These are phyloP conservation scores for Oscheius sp. DNA, from an alignment of 2,888 invertebrate genomes.

Conservation along the genomic window DNA sequence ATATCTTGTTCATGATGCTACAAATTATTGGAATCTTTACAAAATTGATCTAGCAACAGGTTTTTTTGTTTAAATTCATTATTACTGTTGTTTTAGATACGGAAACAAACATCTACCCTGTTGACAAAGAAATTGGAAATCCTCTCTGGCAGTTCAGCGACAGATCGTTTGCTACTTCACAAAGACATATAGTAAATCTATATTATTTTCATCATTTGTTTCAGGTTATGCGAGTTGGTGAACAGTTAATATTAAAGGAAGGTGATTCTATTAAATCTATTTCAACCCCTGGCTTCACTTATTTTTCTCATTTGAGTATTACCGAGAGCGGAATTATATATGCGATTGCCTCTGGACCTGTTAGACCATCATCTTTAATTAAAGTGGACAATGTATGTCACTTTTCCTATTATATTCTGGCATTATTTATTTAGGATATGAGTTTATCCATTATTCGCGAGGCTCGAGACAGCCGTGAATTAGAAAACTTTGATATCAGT, in stretches of 20 bases:
- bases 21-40: slow-evolving; percentile 73
- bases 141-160: slow-evolving; percentile 57
- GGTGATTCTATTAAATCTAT: slow-evolving; percentile 20
- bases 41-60: slow-evolving; percentile 50
- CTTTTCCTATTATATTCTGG: background rate
- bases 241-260: background rate
- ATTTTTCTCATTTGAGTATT: slow-evolving; percentile 39
- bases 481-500: slow-evolving; percentile 68
- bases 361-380: slow-evolving; percentile 66
- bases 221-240: slow-evolving; percentile 16
- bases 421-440: background rate
- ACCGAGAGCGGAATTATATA: slow-evolving; percentile 55
- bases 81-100: background rate
- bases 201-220: background rate
- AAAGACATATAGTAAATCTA: background rate
- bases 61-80: too few relatives aligned
- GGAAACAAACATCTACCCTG: slow-evolving; percentile 42
- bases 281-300: slow-evolving; percentile 45
- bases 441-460: slow-evolving; percentile 35
- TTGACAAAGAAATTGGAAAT: slow-evolving; percentile 48
- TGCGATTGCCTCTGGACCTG: slow-evolving; percentile 69
- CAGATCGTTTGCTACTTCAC: slow-evolving; percentile 34
- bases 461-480: slow-evolving; percentile 36
- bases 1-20: slow-evolving; percentile 70
- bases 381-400: slow-evolving; percentile 42